Percentiles rank a stretch among this genome's conserved stretches.
phyloP scores from a whole-genome alignment of 2,113 vertebrate species.

The Typhlomys cinereus region DNA sequence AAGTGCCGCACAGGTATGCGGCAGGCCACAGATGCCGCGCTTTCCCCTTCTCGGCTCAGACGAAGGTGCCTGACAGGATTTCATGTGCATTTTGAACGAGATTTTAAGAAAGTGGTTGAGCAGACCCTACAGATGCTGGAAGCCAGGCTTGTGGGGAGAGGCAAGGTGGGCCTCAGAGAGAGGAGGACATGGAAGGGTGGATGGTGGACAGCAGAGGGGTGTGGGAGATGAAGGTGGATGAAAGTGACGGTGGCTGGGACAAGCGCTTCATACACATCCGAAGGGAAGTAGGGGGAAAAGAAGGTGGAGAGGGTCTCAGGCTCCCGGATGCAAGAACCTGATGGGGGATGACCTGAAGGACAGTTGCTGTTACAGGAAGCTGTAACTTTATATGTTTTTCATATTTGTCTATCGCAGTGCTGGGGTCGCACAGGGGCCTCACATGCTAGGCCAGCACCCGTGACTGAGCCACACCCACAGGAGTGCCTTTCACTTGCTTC shows the following conservation, averaged over 20 bases:
- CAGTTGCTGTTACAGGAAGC: too few species aligned
- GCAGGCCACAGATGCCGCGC: background rate
- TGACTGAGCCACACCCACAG: background rate
- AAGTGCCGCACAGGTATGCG: too few species aligned
- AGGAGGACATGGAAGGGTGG: background rate
- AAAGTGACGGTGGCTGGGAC: too few species aligned
- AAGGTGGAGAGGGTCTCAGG: too few species aligned
- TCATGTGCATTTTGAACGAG: background rate
- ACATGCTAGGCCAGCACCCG: background rate
- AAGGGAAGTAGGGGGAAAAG: too few species aligned
- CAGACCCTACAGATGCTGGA: background rate
- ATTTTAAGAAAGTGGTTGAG: background rate
- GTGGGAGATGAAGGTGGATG: fast-evolving
- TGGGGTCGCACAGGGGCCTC: background rate
- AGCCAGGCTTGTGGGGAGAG: background rate
- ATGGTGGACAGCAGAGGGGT: fast-evolving
- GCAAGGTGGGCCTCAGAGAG: background rate
- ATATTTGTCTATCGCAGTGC: background rate
- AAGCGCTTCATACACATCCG: too few species aligned
- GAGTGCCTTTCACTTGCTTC: background rate
- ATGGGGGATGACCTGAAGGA: too few species aligned
- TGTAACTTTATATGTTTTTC: too few species aligned
- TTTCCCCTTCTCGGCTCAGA: background rate
- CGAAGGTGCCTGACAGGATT: background rate
- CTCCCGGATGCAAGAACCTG: too few species aligned